Evolutionary conservation across 2,113 vertebrate species (phyloP).

Genomic region (Chrysemys picta): DNA sequence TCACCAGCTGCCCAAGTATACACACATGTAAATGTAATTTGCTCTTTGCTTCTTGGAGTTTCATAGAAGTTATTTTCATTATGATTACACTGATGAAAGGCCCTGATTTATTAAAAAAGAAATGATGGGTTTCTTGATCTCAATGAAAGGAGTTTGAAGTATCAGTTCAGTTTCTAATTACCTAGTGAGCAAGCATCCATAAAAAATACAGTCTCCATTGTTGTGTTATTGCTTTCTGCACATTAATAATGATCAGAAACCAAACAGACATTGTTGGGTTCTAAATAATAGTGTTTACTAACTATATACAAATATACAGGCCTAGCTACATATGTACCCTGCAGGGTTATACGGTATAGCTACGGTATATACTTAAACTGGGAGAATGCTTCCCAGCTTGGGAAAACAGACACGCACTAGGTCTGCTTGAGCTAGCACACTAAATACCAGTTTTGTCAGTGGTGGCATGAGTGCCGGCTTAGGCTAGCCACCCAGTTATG

Average conservation of each 20-base stretch:
- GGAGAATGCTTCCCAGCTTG: not conserved
- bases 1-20: not conserved
- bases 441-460: not conserved
- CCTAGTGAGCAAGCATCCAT: not conserved
- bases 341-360: not conserved
- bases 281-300: not conserved
- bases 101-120: not conserved
- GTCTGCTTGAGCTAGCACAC: not conserved
- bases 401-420: not conserved
- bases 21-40: not conserved
- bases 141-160: not conserved
- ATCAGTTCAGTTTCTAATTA: not conserved
- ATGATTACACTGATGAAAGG: not conserved
- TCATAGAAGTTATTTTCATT: not conserved
- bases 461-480: not conserved
- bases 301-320: not conserved
- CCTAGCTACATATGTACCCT: not conserved
- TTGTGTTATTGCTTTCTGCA: not conserved
- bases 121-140: accelerated
- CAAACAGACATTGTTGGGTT: not conserved
- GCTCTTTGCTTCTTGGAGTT: not conserved
- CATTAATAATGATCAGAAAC: not conserved
- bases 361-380: not conserved
- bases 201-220: not conserved
- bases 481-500: not conserved